A percentile compares a stretch with the other conserved stretches of the same genome.
phyloP scores from a whole-genome alignment of 1,140 invertebrate species.

The Yoshiicerus persimilis region DNA sequence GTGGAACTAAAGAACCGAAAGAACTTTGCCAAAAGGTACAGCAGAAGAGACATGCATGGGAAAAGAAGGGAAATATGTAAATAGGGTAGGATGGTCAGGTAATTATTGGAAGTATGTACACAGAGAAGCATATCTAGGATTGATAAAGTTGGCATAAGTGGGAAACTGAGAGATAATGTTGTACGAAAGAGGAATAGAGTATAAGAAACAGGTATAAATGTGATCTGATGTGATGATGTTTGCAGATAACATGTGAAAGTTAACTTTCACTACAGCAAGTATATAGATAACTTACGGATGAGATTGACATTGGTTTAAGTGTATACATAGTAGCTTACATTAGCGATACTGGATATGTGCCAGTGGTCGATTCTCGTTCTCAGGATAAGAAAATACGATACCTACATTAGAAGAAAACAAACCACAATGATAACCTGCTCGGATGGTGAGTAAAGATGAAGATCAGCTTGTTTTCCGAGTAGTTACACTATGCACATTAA shows the following conservation, averaged over 20 bases:
- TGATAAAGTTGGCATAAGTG: no score
- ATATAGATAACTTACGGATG: neutral
- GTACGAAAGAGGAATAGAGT: neutral
- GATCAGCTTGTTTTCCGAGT: neutral
- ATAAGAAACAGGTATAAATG: neutral
- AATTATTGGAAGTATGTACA: neutral
- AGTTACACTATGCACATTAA: neutral
- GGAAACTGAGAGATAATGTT: neutral
- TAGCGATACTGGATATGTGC: neutral
- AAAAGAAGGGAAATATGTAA: neutral
- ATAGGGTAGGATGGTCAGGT: neutral
- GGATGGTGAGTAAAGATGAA: neutral
- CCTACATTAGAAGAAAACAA: neutral
- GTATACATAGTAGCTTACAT: neutral
- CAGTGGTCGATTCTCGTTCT: neutral
- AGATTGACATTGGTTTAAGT: neutral
- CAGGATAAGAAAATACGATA: neutral
- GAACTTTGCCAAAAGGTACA: neutral
- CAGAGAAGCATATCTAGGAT: no score
- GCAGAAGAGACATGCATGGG: neutral
- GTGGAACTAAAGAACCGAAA: neutral
- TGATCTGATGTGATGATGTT: neutral
- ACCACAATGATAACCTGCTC: neutral
- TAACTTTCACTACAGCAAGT: neutral
- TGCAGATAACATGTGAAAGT: neutral